Percentiles rank a stretch among this genome's conserved stretches.
Conservation (phyloP, 2,888 invertebrate species). For the Exephanes ischioxanthus region DNA sequence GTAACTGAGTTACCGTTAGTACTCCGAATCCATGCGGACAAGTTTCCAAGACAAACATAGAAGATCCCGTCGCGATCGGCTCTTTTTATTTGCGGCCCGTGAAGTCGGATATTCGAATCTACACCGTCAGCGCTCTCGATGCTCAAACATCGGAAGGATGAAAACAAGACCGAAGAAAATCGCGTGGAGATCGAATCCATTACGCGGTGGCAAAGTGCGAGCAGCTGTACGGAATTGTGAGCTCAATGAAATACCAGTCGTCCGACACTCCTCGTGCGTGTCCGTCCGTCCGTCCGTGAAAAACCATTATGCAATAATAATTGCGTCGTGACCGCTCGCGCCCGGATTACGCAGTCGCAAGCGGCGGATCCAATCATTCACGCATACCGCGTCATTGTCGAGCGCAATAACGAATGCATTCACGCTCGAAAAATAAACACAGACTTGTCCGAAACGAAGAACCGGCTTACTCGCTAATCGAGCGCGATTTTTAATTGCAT, state of each 20-base stretch:
- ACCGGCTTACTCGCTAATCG: constrained; percentile 8
- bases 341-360: constrained; percentile 10
- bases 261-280: background rate
- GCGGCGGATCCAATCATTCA: background rate
- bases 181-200: constrained; percentile 15
- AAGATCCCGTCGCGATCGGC: too few species aligned
- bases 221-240: constrained; percentile 3
- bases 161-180: background rate
- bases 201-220: constrained; percentile 27
- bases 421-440: constrained; percentile 9
- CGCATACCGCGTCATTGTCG: background rate
- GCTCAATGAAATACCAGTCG: constrained; percentile 15
- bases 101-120: background rate
- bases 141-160: background rate
- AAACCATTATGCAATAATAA: constrained; percentile 53
- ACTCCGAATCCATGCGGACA: too few species aligned
- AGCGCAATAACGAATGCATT: background rate
- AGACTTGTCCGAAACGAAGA: background rate
- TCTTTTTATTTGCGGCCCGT: background rate
- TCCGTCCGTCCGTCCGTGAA: background rate
- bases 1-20: too few species aligned
- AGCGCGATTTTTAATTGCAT: constrained; percentile 9
- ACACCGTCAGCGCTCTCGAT: background rate
- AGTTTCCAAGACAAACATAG: too few species aligned
- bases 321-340: constrained; percentile 39